Evolutionary conservation across 1,140 invertebrate genomes (phyloP), one percentile per base, ranked within the genome.

Genomic region (Camponotus pennsylvanicus): DNA sequence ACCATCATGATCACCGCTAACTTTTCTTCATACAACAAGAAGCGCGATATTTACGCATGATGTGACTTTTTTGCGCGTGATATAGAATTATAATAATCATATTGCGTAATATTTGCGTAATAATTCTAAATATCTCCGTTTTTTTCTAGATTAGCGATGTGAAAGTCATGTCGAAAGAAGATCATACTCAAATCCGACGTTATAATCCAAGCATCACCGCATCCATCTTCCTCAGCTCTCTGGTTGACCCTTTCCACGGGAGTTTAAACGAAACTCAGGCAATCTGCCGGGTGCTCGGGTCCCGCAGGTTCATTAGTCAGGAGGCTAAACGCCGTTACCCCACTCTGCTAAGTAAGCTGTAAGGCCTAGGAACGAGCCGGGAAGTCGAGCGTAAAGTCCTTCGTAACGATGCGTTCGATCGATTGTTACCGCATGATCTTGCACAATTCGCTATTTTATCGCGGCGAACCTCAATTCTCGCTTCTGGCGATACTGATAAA

Each of bases 221-320:
- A 92, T 93, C 76, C 86, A 93, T 93, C 91, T 93, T 93, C 80
- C 86, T 88, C 90, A 88, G 75, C 73, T 89, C 82, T 64, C 78
- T 66, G 59, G 70, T 91, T 92, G 91, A 92, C 88, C 91, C 86
- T 92, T 88, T 92, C 87, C 85, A 87, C 89, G 78, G 76, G 86
- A 88, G 86, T 91, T 91, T 86, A 87, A 92, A 89, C 84, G 91
- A 91, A 87, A 86, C 86, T 85, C 88, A 86, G 88, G 91, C 87
- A 91, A 92, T 92, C 92, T 89, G 84, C 87, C 89, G 91, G 89
- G 61, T 79, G 86, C 69, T 90, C 82, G 59, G 71, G 84, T 83
- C 89, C 86, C 82, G 88, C 88, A 89, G 93, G 91, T 94, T 95
- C 94, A 95, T 94, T 94, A 95, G 93, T 95, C 94, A 95, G 93